Evolutionary conservation across 2,888 invertebrate species (phyloP).

Genomic region (Lithophane socia): DNA sequence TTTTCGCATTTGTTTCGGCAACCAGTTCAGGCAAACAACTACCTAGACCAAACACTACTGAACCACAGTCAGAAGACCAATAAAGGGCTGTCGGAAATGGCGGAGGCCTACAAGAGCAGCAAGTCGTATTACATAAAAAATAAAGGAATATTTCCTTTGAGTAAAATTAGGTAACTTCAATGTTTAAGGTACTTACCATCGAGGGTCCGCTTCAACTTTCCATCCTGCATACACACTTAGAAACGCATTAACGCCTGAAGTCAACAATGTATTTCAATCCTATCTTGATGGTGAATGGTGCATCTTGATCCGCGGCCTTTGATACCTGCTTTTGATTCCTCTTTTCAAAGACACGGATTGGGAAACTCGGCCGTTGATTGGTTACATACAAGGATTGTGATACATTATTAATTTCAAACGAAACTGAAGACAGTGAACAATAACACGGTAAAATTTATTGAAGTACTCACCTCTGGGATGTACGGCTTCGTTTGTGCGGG

Average conservation of each 20-base stretch:
- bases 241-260: conserved; percentile 4
- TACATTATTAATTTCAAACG: conserved; percentile 7
- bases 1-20: not conserved
- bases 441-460: not conserved
- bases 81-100: conserved; percentile 88
- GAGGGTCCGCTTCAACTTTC: not conserved
- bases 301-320: not conserved
- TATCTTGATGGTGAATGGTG: too few species aligned
- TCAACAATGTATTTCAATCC: conserved; percentile 12
- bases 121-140: conserved; percentile 77
- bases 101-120: conserved; percentile 88
- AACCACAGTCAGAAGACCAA: conserved; percentile 91
- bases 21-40: not conserved
- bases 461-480: conserved; percentile 74
- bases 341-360: not conserved
- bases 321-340: not conserved
- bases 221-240: conserved; percentile 23
- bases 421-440: conserved; percentile 11
- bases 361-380: not conserved
- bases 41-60: conserved; percentile 92
- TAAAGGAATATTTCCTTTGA: not conserved
- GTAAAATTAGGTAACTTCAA: not conserved
- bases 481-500: conserved; percentile 96
- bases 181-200: not conserved
- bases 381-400: not conserved